Evolutionary conservation across 2,888 invertebrate species (phyloP).

Genomic region (Glaucopsyche alexis): DNA sequence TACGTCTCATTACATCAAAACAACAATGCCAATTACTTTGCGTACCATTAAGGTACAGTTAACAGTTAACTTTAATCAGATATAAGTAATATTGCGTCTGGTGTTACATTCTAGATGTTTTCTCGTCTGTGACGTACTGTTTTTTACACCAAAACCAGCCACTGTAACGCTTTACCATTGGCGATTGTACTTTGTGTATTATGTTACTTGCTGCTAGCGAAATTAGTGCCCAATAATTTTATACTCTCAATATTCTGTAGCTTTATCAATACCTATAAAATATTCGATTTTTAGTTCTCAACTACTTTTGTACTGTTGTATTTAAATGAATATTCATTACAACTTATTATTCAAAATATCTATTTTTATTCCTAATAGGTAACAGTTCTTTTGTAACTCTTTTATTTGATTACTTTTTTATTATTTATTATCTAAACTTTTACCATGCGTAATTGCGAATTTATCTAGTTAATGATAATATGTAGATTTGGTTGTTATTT

Average conservation of each 20-base stretch:
- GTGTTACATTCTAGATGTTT: constrained; percentile 33
- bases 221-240: neutral
- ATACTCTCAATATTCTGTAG: too few species aligned
- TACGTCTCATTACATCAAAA: too few species aligned
- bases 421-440: neutral
- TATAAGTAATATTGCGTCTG: constrained; percentile 16
- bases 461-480: neutral
- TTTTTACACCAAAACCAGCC: constrained; percentile 35
- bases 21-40: too few species aligned
- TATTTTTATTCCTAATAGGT: neutral
- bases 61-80: neutral
- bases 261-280: too few species aligned
- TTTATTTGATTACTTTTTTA: too few species aligned
- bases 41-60: neutral
- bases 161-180: constrained; percentile 31
- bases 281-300: too few species aligned
- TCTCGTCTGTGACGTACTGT: constrained; percentile 36
- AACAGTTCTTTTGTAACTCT: too few species aligned
- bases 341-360: neutral
- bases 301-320: neutral
- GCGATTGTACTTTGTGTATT: neutral
- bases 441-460: neutral
- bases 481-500: neutral
- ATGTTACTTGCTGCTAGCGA: neutral
- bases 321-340: neutral